These are phyloP conservation scores for Sericinus montela DNA, from an alignment of 2,888 invertebrate genomes.

Conservation along the genomic window DNA sequence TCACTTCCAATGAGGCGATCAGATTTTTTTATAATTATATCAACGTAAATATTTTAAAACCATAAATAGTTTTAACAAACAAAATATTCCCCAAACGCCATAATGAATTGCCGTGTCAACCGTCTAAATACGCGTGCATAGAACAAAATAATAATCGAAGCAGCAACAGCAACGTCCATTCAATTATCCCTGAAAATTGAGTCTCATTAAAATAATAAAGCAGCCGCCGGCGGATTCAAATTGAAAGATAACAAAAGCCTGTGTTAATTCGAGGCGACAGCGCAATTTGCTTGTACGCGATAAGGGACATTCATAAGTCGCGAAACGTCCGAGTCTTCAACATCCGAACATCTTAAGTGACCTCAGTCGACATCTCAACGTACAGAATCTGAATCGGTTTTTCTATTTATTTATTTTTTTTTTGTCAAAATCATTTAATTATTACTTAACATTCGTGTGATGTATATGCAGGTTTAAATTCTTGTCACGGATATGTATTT, in stretches of 20 bases:
- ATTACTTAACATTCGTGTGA: too few species aligned
- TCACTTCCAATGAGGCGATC: too few species aligned
- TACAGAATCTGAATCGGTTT: background rate
- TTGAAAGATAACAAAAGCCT: constrained; percentile 77
- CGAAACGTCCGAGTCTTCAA: constrained; percentile 7
- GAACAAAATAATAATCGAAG: constrained; percentile 67
- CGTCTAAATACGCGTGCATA: constrained; percentile 38
- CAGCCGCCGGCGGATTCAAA: constrained; percentile 70
- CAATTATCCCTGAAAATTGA: constrained; percentile 76
- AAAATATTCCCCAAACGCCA: too few species aligned
- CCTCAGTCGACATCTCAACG: background rate
- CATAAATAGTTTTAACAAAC: too few species aligned
- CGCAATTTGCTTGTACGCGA: constrained; percentile 38
- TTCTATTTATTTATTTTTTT: background rate
- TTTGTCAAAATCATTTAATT: too few species aligned
- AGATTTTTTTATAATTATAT: too few species aligned
- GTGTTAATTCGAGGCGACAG: constrained; percentile 65
- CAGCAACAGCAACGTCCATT: constrained; percentile 63
- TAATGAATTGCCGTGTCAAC: too few species aligned
- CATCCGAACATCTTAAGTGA: constrained; percentile 2
- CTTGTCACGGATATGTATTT: too few species aligned
- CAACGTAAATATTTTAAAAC: too few species aligned
- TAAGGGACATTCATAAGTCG: constrained; percentile 30
- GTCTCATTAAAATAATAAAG: constrained; percentile 79
- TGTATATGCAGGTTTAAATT: too few species aligned